Base-by-base conservation (phyloP, 1,140 invertebrate species). In the Tetramorium alpestre region DNA sequence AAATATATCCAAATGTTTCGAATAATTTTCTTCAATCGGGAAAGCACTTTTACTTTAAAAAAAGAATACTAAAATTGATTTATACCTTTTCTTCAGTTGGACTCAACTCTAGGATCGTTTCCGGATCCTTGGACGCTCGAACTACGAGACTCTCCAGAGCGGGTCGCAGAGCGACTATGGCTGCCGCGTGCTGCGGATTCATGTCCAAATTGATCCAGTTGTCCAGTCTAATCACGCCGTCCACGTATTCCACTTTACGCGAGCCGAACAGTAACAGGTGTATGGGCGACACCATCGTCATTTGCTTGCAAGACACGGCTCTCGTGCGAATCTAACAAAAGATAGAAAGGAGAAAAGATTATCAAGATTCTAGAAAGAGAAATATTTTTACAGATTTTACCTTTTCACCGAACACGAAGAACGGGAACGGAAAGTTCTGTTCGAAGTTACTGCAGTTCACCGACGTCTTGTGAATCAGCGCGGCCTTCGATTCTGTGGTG, bases 351-450 rank as follows among this genome's bases (percentile, higher is more conserved):
- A 75, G 3, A 58, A 8, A 51, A 1, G 6, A 3, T 67, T 67
- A 69, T 10, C 10, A 6, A 2, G 3, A 6, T 54, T 72, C 47
- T 8, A 18, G 1, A 44, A 64, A 51, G 1, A 81, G 49, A 44
- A 7, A 75, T 44, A 49, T 25, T 41, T 72, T 41, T 1, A 60
- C 62, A 70, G 60, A 22, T 3, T 85, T 95, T 95, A 97, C 97
- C 96, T 99, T 99, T 96, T 99, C 99, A 3, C 99, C 99, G 95
- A 99, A 99, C 51, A 99, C 98, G 94, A 99, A 99, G 93, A 99
- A 98, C 4, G 99, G 99, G 84, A 97, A 99, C 0, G 98, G 98
- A 92, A 99, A 99, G 78, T 96, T 96, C 77, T 98, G 96, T 65
- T 98, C 97, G 78, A 97, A 96, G 93, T 98, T 98, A 88, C 97